A percentile compares a stretch with the other conserved stretches of the same genome.
Conservation (phyloP, 2,888 invertebrate species). For the Lamproptera curius region DNA sequence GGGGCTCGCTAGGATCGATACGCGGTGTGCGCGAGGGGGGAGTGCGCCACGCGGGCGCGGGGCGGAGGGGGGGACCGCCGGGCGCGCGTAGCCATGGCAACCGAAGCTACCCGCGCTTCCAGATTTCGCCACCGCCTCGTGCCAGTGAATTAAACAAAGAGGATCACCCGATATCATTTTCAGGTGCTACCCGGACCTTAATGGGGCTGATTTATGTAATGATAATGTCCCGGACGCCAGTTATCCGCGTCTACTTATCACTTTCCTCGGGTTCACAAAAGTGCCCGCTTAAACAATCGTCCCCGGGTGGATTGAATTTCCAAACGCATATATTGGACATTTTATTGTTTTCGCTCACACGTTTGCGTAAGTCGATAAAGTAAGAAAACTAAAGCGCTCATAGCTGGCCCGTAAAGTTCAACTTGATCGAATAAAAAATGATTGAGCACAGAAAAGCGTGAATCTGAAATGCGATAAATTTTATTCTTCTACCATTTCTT, state of each 20-base stretch:
- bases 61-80: constrained; percentile 42
- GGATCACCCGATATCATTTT: constrained; percentile 59
- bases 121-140: constrained; percentile 65
- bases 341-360: background rate
- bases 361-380: background rate
- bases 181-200: constrained; percentile 32
- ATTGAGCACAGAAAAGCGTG: constrained; percentile 10
- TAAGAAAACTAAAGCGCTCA: constrained; percentile 2
- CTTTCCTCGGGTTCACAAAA: constrained; percentile 9
- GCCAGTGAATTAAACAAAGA: constrained; percentile 74
- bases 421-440: constrained; percentile 17
- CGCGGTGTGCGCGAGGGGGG: constrained; percentile 45
- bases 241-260: constrained; percentile 17
- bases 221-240: constrained; percentile 20
- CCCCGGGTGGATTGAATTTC: constrained; percentile 11
- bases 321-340: too few species aligned
- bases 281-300: constrained; percentile 17
- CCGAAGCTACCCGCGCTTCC: constrained; percentile 70
- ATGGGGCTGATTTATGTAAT: constrained; percentile 21
- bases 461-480: constrained; percentile 14
- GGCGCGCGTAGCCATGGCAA: constrained; percentile 74
- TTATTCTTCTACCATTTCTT: constrained; percentile 11
- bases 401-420: constrained; percentile 7
- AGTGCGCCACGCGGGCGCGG: constrained; percentile 29
- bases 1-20: constrained; percentile 34